phyloP scores from a whole-genome alignment of 2,888 invertebrate genomes.

The Protophormia terraenovae region DNA sequence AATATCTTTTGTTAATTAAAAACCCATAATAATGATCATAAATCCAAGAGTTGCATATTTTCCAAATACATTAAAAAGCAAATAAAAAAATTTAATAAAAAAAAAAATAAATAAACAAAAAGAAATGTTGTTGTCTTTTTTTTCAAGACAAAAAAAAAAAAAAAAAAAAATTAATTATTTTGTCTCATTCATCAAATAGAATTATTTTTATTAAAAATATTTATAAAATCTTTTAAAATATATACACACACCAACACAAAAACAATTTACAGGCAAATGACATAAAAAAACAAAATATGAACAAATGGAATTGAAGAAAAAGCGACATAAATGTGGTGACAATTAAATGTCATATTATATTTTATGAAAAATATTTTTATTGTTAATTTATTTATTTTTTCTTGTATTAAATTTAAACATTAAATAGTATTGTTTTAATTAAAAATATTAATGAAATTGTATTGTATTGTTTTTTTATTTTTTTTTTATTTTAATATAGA shows the following conservation, averaged over 20 bases:
- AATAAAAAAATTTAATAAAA: neutral
- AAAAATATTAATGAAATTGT: neutral
- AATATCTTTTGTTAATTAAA: conserved; percentile 49
- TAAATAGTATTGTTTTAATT: neutral
- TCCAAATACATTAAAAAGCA: neutral
- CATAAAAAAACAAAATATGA: neutral
- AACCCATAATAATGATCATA: conserved; percentile 45
- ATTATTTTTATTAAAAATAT: conserved; percentile 70
- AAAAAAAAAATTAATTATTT: conserved; percentile 74
- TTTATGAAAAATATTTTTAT: neutral
- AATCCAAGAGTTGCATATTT: conserved; percentile 27
- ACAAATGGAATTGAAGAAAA: neutral
- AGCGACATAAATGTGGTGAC: conserved; percentile 11
- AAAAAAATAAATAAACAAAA: neutral
- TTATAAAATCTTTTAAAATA: too few species aligned
- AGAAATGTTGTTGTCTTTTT: too few species aligned
- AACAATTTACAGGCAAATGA: neutral
- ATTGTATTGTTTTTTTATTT: neutral
- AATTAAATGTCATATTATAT: conserved; percentile 46
- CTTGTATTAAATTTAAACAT: neutral
- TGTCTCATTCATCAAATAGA: conserved; percentile 77
- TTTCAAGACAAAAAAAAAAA: neutral
- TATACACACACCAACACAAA: neutral
- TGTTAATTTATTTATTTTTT: conserved; percentile 39
- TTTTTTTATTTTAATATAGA: neutral